Evolutionary conservation across 2,113 vertebrate genomes (phyloP).

Genomic region (Chaenocephalus aceratus): DNA sequence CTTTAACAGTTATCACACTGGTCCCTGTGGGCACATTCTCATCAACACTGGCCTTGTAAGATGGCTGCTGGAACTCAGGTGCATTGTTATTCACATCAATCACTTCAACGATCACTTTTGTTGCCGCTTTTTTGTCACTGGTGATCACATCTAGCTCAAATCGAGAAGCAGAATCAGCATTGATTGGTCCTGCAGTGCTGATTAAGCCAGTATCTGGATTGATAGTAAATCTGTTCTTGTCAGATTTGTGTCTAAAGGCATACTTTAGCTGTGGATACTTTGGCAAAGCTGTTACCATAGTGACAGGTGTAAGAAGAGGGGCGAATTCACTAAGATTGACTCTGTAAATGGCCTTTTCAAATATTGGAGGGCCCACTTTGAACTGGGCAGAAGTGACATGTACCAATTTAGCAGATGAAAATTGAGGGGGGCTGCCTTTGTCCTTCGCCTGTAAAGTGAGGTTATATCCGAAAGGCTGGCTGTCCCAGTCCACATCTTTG

Average conservation of each 20-base stretch:
- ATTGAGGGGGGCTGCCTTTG: constrained; percentile 92
- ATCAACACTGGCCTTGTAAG: constrained; percentile 93
- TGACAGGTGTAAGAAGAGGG: constrained; percentile 91
- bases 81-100: constrained; percentile 91
- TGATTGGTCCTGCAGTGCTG: constrained; percentile 89
- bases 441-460: constrained; percentile 97
- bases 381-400: constrained; percentile 90
- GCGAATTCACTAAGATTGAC: constrained; percentile 95
- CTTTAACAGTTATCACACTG: constrained; percentile 88
- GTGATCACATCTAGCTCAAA: constrained; percentile 93
- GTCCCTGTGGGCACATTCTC: constrained; percentile 94
- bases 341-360: constrained; percentile 92
- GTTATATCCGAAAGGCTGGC: constrained; percentile 93
- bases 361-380: constrained; percentile 89
- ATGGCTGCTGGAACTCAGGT: constrained; percentile 92
- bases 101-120: constrained; percentile 91
- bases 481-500: constrained; percentile 91
- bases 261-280: constrained; percentile 90
- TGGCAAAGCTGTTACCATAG: constrained; percentile 91
- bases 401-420: constrained; percentile 92
- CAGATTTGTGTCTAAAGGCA: constrained; percentile 86
- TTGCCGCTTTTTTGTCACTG: constrained; percentile 87
- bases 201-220: constrained; percentile 94
- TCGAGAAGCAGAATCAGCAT: constrained; percentile 83
- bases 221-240: constrained; percentile 87